phyloP scores from a whole-genome alignment of 2,113 vertebrate genomes.

The Lepisosteus oculatus region DNA sequence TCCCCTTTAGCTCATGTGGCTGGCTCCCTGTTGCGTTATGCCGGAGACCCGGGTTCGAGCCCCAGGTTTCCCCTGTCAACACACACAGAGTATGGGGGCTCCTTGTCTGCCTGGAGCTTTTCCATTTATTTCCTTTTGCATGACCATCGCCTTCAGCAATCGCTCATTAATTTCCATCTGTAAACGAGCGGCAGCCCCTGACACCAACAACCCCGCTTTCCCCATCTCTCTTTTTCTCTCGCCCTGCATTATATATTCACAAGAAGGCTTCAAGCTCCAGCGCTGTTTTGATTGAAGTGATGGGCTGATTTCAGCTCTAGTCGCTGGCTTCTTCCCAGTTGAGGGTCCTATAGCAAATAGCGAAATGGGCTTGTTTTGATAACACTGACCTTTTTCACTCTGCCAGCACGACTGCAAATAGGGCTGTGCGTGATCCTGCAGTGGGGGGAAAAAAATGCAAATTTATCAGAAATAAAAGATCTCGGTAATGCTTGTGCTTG shows the following conservation, averaged over 20 bases:
- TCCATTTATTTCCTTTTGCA: slow-evolving; percentile 46
- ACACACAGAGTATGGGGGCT: slow-evolving; percentile 5
- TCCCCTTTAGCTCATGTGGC: too few species aligned
- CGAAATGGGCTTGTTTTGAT: slow-evolving; percentile 76
- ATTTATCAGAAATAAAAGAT: slow-evolving; percentile 43
- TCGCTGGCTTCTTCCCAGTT: slow-evolving; percentile 60
- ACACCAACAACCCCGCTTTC: slow-evolving; percentile 35
- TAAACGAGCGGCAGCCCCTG: slow-evolving; percentile 59
- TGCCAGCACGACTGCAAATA: slow-evolving; percentile 43
- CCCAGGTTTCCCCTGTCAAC: too few species aligned
- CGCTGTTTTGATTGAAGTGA: slow-evolving; percentile 72
- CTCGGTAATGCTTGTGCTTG: slow-evolving; percentile 48
- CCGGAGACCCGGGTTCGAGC: too few species aligned
- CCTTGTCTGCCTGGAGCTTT: slow-evolving; percentile 42
- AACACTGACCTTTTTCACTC: slow-evolving; percentile 73
- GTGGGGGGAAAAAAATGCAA: slow-evolving; percentile 27
- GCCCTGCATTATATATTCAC: slow-evolving; percentile 66
- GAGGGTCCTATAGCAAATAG: slow-evolving; percentile 79
- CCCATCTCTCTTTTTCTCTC: slow-evolving; percentile 29
- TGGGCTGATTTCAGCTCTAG: slow-evolving; percentile 52
- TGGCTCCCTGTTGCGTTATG: too few species aligned
- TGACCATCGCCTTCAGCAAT: slow-evolving; percentile 46
- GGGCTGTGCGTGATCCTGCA: slow-evolving; percentile 42
- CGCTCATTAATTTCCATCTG: slow-evolving; percentile 63
- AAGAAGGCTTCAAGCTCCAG: slow-evolving; percentile 28